phyloP scores from a whole-genome alignment of 2,797 vertebrate genomes.

The Cheracebus regulus region DNA sequence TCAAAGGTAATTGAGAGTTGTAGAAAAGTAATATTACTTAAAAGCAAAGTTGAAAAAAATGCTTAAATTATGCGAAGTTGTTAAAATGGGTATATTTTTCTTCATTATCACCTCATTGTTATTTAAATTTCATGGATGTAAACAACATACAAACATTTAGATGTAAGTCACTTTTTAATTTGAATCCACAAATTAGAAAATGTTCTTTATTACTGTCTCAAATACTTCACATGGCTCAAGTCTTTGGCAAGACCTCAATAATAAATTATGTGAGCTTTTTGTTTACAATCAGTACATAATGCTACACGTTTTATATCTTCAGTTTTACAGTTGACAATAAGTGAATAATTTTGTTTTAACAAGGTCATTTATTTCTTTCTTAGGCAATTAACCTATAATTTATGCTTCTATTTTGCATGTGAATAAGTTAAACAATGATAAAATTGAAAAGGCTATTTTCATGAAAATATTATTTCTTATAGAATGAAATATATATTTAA shows the following conservation, averaged over 20 bases:
- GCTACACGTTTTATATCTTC: neutral
- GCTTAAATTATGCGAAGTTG: neutral
- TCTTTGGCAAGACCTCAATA: neutral
- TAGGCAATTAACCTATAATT: neutral
- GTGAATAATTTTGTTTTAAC: slow-evolving; percentile 3
- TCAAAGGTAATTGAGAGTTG: slow-evolving; percentile 57
- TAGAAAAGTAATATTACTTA: slow-evolving; percentile 54
- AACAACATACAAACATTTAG: neutral
- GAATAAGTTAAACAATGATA: neutral
- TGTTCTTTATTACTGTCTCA: neutral
- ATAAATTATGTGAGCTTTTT: neutral
- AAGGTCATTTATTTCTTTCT: slow-evolving; percentile 28
- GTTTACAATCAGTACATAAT: neutral
- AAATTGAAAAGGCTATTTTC: neutral
- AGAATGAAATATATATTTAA: neutral
- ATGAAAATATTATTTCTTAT: neutral
- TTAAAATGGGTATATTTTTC: slow-evolving; percentile 45
- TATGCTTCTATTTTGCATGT: neutral
- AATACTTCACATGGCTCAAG: neutral
- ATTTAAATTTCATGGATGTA: neutral
- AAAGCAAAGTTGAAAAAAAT: slow-evolving; percentile 32
- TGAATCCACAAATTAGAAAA: neutral
- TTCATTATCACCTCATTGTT: neutral
- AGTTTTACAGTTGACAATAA: neutral
- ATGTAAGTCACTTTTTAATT: neutral